phyloP scores from a whole-genome alignment of 2,113 vertebrate genomes.

The Coregonus clupeaformis region DNA sequence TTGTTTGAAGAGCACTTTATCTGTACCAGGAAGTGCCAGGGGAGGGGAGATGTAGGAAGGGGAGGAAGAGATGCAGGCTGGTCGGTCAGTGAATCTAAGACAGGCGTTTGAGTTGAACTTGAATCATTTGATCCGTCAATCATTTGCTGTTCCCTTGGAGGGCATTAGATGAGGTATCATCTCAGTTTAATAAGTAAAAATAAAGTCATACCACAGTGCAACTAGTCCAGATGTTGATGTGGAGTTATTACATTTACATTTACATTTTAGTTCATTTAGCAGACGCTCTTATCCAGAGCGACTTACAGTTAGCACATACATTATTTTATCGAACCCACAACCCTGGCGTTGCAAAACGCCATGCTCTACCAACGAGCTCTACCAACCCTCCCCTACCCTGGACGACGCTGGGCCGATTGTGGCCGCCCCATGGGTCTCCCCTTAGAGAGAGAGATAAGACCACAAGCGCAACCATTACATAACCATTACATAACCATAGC shows the following conservation, averaged over 20 bases:
- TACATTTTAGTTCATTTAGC: no score
- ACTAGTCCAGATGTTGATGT: not conserved
- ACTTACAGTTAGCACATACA: no score
- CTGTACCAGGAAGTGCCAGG: no score
- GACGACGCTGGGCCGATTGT: no score
- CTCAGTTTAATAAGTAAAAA: not conserved
- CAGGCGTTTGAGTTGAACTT: not conserved
- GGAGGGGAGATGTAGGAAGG: not conserved
- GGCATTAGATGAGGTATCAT: not conserved
- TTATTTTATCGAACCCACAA: no score
- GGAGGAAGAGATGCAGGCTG: not conserved
- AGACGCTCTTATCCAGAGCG: no score
- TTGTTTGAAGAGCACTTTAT: not conserved
- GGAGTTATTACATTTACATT: no score
- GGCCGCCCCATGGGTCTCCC: no score
- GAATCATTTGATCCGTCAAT: not conserved
- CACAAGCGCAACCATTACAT: not conserved
- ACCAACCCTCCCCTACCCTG: no score
- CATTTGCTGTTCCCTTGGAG: not conserved
- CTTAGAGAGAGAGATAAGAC: not conserved
- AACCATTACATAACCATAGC: no score
- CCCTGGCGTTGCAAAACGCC: no score
- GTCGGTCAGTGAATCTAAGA: not conserved
- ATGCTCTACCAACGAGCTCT: no score
- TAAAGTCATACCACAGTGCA: not conserved